phyloP scores from a whole-genome alignment of 2,113 vertebrate species.

The Melanotaenia duboulayi region DNA sequence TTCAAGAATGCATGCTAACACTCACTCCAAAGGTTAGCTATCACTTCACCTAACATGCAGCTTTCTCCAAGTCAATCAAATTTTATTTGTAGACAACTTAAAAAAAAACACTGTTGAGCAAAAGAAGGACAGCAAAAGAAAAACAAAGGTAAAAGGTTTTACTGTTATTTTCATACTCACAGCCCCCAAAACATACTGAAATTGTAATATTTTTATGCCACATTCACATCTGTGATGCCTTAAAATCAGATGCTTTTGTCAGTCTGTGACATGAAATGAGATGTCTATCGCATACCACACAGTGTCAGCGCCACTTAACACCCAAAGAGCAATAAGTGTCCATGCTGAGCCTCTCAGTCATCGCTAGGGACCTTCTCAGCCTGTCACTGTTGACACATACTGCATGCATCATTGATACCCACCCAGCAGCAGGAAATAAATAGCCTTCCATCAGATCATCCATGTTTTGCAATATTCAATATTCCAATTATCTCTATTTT shows the following conservation, averaged over 20 bases:
- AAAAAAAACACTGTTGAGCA: background rate
- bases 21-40: no score
- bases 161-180: background rate
- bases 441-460: constrained; percentile 51
- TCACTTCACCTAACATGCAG: no score
- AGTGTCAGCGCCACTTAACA: constrained; percentile 46
- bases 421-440: constrained; percentile 55
- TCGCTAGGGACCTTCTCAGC: constrained; percentile 40
- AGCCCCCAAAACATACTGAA: background rate
- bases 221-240: background rate
- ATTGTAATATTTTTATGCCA: background rate
- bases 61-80: no score
- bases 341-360: constrained; percentile 45
- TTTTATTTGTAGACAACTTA: no score
- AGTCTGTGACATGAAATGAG: constrained; percentile 47
- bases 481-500: constrained; percentile 49
- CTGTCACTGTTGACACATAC: constrained; percentile 57
- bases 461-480: constrained; percentile 42
- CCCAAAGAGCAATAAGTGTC: constrained; percentile 49
- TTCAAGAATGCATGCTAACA: no score
- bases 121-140: no score
- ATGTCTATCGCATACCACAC: constrained; percentile 32
- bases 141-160: no score
- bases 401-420: constrained; percentile 58
- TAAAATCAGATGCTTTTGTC: constrained; percentile 17